Evolutionary conservation across 2,113 vertebrate species (phyloP), one percentile per base, ranked within the genome.

Genomic region (Rattus rattus): DNA sequence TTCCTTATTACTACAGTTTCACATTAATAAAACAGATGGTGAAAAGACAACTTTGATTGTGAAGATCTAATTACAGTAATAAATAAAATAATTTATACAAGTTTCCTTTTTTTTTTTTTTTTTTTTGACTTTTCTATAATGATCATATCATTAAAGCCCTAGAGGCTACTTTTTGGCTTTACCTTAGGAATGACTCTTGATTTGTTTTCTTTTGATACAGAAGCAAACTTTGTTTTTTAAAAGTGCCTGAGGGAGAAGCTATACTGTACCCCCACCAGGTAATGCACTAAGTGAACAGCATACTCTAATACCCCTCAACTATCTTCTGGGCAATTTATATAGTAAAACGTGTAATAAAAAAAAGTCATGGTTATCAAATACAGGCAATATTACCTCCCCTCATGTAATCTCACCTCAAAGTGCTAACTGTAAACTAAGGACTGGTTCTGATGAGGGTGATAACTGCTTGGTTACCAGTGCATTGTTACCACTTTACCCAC

Each of bases 31-130:
- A 99, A 98, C 96, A 98, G 98, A 98, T 79, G 94, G 98, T 97
- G 97, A 98, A 98, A 99, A 99, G 98, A 98, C 98, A 98, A 98
- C 97, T 98, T 97, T 98, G 98, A 98, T 98, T 98, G 98, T 98
- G 98, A 98, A 98, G 97, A 98, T 97, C 98, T 99, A 99, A 99
- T 98, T 99, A 99, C 98, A 98, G 96, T 98, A 99, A 99, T 99
- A 99, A 99, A 99, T 99, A 98, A 99, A 98, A 99, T 99, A 99
- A 99, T 98, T 99, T 99, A 98, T 98, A 99, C 98, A 98, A 89
- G 92, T 43, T 94, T 98, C 94, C 65, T 95, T 76, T 87, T 75
- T 94, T 95, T 73, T 93, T 95, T 96, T 93, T 67, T 47, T 76
- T 47, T 43, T 76, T 76, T 24, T 90, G 80, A 96, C 90, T 97